Conservation (phyloP, 2,113 vertebrate genomes). For the Corapipo altera region DNA sequence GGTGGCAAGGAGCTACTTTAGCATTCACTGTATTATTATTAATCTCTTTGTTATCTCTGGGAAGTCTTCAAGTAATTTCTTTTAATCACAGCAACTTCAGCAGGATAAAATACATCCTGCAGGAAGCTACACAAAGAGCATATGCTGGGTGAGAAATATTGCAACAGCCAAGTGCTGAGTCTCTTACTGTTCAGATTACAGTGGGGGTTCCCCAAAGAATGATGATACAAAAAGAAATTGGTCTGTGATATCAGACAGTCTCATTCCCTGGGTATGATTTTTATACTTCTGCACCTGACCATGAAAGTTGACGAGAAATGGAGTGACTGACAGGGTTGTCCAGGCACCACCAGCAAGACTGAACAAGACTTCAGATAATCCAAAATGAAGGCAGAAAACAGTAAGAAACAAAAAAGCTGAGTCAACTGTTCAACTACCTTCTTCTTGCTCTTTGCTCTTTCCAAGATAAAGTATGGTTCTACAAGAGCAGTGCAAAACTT, state of each 20-base stretch:
- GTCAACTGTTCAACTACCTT: neutral
- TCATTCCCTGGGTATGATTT: neutral
- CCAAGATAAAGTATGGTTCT: neutral
- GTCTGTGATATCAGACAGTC: neutral
- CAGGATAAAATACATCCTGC: neutral
- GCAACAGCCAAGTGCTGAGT: neutral
- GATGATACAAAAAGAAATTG: neutral
- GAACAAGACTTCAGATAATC: neutral
- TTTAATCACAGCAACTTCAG: neutral
- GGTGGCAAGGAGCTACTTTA: neutral
- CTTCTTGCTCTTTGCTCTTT: neutral
- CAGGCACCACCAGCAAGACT: neutral
- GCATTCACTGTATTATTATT: neutral
- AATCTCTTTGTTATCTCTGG: neutral
- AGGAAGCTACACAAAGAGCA: neutral
- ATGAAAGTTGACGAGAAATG: accelerated
- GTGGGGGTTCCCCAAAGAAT: neutral
- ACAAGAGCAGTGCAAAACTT: neutral
- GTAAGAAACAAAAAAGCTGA: neutral
- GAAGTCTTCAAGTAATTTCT: neutral
- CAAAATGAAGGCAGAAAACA: neutral
- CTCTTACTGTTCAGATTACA: neutral
- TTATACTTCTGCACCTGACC: neutral
- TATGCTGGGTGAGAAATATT: neutral
- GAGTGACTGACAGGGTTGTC: neutral